Evolutionary conservation across 2,888 invertebrate genomes (phyloP), one percentile per base, ranked within the genome.

Genomic region (Hirudinaria manillensis): DNA sequence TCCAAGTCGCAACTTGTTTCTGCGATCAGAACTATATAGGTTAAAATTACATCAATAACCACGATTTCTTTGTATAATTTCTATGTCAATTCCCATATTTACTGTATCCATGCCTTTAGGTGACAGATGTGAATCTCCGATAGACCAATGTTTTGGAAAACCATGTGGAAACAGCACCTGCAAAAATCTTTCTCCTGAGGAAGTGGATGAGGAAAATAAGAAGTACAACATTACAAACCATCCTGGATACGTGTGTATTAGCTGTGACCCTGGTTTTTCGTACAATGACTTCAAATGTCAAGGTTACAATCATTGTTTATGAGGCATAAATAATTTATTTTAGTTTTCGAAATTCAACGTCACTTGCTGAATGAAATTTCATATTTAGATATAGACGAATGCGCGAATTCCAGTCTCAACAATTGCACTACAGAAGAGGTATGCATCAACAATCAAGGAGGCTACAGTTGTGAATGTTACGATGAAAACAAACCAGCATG

Each of bases 161-260:
- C 56, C n/a, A 27, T 56, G 56, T 27, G 56, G 61, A 7, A 61
- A 61, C 19, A 4, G 24, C 61, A 61, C 61, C 3, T 61, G 61
- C 61, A 24, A 4, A 24, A 27, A 24, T 61, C 61, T 61, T 61
- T 27, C 61, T 13, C 24, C 29, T 27, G 21, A 61, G 10, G 61
- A 61, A 61, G 24, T 13, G 61, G 29, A 61, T 27, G 24, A 24
- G 7, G 61, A 61, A 61, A 45, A 45, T 10, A 45, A 45, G 45
- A 45, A 45, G 16, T 45, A 45, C 45, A 61, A 61, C 61, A 29
- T 27, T n/a, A 61, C 61, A 29, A 61, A 61, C 19, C 61, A 61
- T 61, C 61, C 61, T 6, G 61, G 61, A 2, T 61, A 61, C 29
- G 29, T 27, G 61, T 61, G 61, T 29, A 6, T 27, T 29, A 10